These are phyloP conservation scores for Burhinus bistriatus DNA, from an alignment of 2,113 vertebrate species.

Conservation along the genomic window DNA sequence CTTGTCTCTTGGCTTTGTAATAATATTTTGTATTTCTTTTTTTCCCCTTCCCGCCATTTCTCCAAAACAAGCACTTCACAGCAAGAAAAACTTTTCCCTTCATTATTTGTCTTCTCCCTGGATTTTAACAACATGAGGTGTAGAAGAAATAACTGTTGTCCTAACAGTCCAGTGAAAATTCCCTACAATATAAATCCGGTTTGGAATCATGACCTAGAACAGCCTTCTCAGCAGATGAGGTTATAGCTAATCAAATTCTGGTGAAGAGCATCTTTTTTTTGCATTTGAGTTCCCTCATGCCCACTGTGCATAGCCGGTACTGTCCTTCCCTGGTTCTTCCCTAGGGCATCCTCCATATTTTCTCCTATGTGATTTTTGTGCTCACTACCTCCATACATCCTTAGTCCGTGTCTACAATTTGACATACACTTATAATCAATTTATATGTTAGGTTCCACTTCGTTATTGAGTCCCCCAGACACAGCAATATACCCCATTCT, in stretches of 20 bases:
- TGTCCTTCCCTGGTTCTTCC: not conserved
- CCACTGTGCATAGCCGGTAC: not conserved
- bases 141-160: not conserved
- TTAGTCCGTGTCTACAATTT: not conserved
- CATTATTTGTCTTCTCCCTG: not conserved
- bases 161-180: not conserved
- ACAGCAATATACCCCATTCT: not conserved
- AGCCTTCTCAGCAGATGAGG: not conserved
- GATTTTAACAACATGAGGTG: not conserved
- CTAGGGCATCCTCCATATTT: not conserved
- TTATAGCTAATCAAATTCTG: not conserved
- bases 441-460: not conserved
- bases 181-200: not conserved
- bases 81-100: not conserved
- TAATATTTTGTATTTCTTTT: not conserved
- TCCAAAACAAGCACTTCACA: not conserved
- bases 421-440: not conserved
- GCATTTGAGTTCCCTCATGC: not conserved
- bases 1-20: not conserved
- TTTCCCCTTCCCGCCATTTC: not conserved
- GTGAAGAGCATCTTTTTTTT: not conserved
- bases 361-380: not conserved
- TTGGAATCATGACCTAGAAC: not conserved
- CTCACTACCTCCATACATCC: not conserved
- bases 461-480: not conserved